Evolutionary conservation across 2,797 vertebrate genomes (phyloP).

Genomic region (Cryptoprocta ferox): DNA sequence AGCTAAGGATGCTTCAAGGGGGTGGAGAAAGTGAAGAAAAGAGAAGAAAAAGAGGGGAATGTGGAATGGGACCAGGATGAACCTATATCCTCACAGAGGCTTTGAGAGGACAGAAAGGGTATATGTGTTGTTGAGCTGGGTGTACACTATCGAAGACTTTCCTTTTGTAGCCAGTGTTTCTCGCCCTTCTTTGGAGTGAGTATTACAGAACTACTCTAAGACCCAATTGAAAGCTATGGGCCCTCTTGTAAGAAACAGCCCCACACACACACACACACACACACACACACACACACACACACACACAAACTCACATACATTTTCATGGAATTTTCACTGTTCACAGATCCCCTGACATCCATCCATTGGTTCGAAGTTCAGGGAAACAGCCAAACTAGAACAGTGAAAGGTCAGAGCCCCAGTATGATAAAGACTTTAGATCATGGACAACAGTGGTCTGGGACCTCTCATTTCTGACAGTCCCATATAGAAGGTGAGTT

Average conservation of each 20-base stretch:
- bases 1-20: background rate
- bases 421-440: background rate
- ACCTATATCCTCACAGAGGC: background rate
- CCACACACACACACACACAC: rapidly evolving
- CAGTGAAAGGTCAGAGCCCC: background rate
- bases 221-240: background rate
- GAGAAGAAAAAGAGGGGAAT: background rate
- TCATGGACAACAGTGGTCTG: background rate
- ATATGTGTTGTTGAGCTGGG: background rate
- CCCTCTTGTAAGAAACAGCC: background rate
- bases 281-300: background rate
- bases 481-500: background rate
- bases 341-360: background rate
- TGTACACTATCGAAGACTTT: rapidly evolving
- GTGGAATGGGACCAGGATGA: background rate
- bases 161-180: background rate
- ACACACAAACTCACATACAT: background rate
- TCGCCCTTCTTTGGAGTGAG: background rate
- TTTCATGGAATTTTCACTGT: background rate
- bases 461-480: background rate
- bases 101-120: background rate
- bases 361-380: background rate
- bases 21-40: background rate
- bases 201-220: background rate
- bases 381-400: background rate